Evolutionary conservation across 2,888 invertebrate genomes (phyloP).

Genomic region (Drosophila pegasa): DNA sequence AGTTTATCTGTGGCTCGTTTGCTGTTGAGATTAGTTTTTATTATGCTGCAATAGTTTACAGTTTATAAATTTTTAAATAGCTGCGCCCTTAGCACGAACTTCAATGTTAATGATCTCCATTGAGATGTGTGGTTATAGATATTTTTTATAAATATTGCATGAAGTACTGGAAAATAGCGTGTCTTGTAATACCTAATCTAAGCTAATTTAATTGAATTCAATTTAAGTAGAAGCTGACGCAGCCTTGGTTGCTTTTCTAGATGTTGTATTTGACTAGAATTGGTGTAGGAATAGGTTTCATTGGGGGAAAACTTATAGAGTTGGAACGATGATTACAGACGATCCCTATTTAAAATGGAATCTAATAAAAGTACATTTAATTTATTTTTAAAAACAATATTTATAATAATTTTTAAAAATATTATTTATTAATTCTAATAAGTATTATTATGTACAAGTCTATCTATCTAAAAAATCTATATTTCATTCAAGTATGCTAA

Average conservation of each 20-base stretch:
- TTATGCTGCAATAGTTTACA: constrained; percentile 11
- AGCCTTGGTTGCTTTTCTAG: background rate
- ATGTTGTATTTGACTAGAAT: background rate
- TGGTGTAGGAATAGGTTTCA: no score
- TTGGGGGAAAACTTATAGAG: no score
- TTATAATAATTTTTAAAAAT: no score
- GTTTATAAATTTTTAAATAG: constrained; percentile 45
- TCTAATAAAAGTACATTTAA: no score
- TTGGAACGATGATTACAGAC: no score
- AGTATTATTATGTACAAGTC: no score
- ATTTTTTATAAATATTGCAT: background rate
- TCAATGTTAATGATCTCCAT: constrained; percentile 1
- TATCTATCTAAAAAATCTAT: no score
- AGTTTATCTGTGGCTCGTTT: constrained; percentile 26
- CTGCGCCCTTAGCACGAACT: background rate
- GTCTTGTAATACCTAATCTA: no score
- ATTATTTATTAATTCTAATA: no score
- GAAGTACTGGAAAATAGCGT: background rate
- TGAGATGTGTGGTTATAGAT: background rate
- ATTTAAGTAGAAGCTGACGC: constrained; percentile 1
- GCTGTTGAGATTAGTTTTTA: constrained; percentile 41
- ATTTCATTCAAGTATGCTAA: no score
- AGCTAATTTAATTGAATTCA: constrained; percentile 3
- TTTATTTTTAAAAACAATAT: no score
- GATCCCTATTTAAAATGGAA: no score